Percentiles rank a stretch among this genome's conserved stretches.
These are phyloP conservation scores for Campoplex nolae DNA, from an alignment of 2,888 invertebrate species.

Conservation along the genomic window DNA sequence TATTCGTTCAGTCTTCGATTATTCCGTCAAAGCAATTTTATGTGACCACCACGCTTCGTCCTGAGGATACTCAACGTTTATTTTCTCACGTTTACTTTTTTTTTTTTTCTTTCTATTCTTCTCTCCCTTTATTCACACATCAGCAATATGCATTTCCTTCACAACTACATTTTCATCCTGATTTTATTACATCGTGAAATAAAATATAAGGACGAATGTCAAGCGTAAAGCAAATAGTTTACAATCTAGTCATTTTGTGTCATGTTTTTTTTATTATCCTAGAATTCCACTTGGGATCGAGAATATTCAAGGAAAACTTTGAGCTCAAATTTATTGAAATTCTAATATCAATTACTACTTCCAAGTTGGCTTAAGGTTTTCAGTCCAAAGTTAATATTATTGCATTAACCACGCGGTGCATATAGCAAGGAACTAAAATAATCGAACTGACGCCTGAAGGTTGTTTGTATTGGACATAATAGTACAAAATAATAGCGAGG, in stretches of 20 bases:
- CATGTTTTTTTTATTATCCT: neutral
- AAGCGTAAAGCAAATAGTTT: neutral
- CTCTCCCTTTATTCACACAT: neutral
- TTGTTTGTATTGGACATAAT: too few relatives aligned
- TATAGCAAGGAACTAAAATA: too few relatives aligned
- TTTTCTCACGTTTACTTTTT: neutral
- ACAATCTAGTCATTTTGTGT: neutral
- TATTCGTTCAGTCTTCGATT: slow-evolving; percentile 30
- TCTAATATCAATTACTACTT: too few relatives aligned
- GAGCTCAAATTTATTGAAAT: neutral
- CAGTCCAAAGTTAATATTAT: too few relatives aligned
- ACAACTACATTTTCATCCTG: neutral
- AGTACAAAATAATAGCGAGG: too few relatives aligned
- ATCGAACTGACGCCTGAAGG: too few relatives aligned
- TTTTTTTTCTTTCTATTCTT: neutral
- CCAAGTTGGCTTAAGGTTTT: too few relatives aligned
- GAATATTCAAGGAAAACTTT: neutral
- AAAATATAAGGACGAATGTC: neutral
- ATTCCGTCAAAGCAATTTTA: slow-evolving; percentile 28
- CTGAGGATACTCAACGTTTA: neutral
- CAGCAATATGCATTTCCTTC: neutral
- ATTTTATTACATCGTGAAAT: slow-evolving; percentile 21
- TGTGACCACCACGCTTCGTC: neutral
- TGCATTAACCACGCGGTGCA: too few relatives aligned
- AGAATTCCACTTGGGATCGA: neutral